Base-by-base conservation (phyloP, 1,140 invertebrate genomes). In the Camponotus vicinus region DNA sequence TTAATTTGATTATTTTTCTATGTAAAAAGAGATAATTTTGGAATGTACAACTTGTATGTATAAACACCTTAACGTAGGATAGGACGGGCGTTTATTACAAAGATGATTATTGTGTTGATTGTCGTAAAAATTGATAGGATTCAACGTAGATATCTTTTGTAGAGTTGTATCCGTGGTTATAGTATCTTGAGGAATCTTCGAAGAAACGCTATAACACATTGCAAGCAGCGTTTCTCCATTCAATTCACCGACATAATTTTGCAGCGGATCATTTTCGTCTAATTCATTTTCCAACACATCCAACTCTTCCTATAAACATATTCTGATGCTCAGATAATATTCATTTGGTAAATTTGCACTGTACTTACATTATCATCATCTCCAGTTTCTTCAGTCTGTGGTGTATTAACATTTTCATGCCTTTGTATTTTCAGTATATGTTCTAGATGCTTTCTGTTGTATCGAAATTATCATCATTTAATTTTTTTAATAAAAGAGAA, bases 231-330 rank as follows among this genome's bases (percentile, higher is more conserved):
- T 84, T 82, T 94, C 94, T 9, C 94, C 94, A 21, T 90, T 92
- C 27, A 94, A 87, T 85, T 94, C 94, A 18, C 87, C 92, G 4
- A 87, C 45, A 61, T 90, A 84, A 77, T 91, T 89, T 83, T 92
- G 89, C 1, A 94, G 83, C 21, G 93, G 93, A 85, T 94, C 93
- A 49, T 93, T 89, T 85, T 93, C 93, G 7, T 94, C 94, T 63
- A 94, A 75, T 85, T 94, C 92, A 73, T 90, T 91, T 86, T 94
- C 94, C 49, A 94, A 73, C 15, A 93, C 73, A 59, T 94, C 93
- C 42, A 91, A 90, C 49, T 94, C 91, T 86, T 93, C 93, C 92
- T 94, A 71, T 34, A 85, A 34, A 55, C 37, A 70, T 40, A 7
- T 88, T 61, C 15, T 5, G 18, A 42, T 70, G 2, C 5, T 32